Evolutionary conservation across 1,140 invertebrate species (phyloP).

Genomic region (Drosophila arawakana): DNA sequence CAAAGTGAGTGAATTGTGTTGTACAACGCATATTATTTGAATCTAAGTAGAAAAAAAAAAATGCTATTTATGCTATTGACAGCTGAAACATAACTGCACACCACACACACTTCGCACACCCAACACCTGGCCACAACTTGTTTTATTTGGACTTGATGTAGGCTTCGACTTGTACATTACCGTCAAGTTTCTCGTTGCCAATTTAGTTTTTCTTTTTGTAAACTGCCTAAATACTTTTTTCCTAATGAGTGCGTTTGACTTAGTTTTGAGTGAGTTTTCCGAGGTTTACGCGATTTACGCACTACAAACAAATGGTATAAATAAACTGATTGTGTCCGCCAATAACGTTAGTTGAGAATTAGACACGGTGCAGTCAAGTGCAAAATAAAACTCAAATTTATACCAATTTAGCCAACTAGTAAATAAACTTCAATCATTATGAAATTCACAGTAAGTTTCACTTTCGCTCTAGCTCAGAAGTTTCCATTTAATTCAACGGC

Average conservation of each 20-base stretch:
- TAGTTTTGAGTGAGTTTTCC: constrained; percentile 70
- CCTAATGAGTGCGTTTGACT: constrained; percentile 77
- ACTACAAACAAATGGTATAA: constrained; percentile 60
- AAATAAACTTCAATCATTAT: constrained; percentile 45
- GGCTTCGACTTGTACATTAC: constrained; percentile 41
- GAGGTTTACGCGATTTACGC: constrained; percentile 34
- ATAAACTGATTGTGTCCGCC: constrained; percentile 58
- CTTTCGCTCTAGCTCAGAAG: not conserved
- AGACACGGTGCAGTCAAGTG: constrained; percentile 31
- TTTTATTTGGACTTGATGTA: constrained; percentile 70
- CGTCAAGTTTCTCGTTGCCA: constrained; percentile 34
- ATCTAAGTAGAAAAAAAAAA: constrained; percentile 28
- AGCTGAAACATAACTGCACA: not conserved
- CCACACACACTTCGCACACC: constrained; percentile 12
- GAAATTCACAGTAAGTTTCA: constrained; percentile 68
- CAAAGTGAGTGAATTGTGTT: constrained; percentile 50
- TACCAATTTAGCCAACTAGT: not conserved
- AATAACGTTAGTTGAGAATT: constrained; percentile 59
- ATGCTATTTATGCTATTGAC: constrained; percentile 39
- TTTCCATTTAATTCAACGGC: too few species aligned
- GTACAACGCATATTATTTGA: constrained; percentile 52
- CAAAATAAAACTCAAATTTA: constrained; percentile 5
- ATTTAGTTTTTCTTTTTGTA: constrained; percentile 46
- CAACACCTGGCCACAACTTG: constrained; percentile 38
- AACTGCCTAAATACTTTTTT: constrained; percentile 67